Evolutionary conservation across 2,797 vertebrate genomes (phyloP), one percentile per base, ranked within the genome.

Genomic region (Garrulus glandarius): DNA sequence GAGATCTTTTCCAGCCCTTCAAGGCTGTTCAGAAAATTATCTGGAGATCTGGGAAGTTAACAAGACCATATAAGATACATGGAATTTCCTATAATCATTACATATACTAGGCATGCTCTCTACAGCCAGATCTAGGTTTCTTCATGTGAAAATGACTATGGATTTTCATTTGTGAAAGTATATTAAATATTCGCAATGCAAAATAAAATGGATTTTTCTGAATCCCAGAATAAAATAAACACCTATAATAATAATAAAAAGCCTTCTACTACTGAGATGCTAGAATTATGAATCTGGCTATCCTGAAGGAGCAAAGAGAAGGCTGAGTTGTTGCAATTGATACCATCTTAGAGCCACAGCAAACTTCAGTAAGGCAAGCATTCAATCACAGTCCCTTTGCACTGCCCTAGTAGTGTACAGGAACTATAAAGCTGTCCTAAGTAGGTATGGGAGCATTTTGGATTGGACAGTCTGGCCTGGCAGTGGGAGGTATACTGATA

Each of bases 1-100:
- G 96, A 97, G 97, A 97, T 72, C 59, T 90, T 89, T 93, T 95
- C 32, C 59, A 92, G 90, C 96, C 93, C 97, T 97, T 72, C 90
- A 96, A 93, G 91, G 84, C 59, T 81, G 74, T 70, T 90, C 88
- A 92, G 74, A 95, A 22, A 70, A 95, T 96, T 96, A 87, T 95
- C 91, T 90, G 89, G 92, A 95, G 96, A 91, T 94, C 39, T 93
- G 53, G 37, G 88, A 93, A 92, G 87, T 79, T 89, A 97, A 89
- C 41, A 85, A 96, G 68, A 76, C 55, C 72, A 74, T 87, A n/a
- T 34, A 52, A 84, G 49, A 87, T 63, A 87, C 57, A 83, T 32
- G 8, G 29, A 95, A 96, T 96, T 97, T 96, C 70, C 81, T 95
- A 24, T 65, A 82, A 68, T 56, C 50, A 64, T 80, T 89, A 87